These are phyloP conservation scores for Caiman crocodilus DNA, from an alignment of 2,797 vertebrate species.

Conservation along the genomic window DNA sequence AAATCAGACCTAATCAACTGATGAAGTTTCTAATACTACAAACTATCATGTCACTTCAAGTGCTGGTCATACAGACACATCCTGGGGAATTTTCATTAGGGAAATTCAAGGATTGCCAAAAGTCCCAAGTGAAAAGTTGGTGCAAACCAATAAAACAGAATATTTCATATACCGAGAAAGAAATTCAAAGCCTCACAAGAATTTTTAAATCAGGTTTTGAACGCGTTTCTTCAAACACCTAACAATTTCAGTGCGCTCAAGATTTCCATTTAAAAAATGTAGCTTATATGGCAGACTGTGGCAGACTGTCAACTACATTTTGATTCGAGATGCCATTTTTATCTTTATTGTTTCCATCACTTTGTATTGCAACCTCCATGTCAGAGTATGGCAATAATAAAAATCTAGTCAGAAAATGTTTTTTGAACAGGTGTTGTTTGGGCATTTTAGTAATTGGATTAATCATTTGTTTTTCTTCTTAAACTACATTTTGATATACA, in stretches of 20 bases:
- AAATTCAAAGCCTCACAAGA: too few relatives aligned
- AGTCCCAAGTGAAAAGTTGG: not conserved
- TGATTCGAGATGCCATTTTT: not conserved
- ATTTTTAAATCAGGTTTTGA: not conserved
- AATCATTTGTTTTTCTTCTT: too few relatives aligned
- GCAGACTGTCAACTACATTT: not conserved
- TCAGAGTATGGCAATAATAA: not conserved
- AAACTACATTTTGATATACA: too few relatives aligned
- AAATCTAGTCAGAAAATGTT: too few relatives aligned
- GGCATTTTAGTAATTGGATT: too few relatives aligned
- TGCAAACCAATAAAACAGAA: too few relatives aligned
- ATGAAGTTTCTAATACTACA: not conserved
- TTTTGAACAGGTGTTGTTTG: too few relatives aligned
- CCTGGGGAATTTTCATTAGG: not conserved
- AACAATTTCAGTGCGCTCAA: not conserved
- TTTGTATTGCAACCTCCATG: not conserved
- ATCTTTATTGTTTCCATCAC: not conserved
- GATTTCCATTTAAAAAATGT: not conserved
- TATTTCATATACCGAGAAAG: too few relatives aligned
- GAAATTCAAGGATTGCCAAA: not conserved
- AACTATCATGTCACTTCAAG: not conserved
- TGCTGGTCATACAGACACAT: not conserved
- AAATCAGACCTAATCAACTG: not conserved
- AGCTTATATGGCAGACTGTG: not conserved
- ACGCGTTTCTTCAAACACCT: not conserved